A percentile compares a stretch with the other conserved stretches of the same genome.
Evolutionary conservation across 2,888 invertebrate genomes (phyloP).

Genomic region (Lasioglossum marginatum): DNA sequence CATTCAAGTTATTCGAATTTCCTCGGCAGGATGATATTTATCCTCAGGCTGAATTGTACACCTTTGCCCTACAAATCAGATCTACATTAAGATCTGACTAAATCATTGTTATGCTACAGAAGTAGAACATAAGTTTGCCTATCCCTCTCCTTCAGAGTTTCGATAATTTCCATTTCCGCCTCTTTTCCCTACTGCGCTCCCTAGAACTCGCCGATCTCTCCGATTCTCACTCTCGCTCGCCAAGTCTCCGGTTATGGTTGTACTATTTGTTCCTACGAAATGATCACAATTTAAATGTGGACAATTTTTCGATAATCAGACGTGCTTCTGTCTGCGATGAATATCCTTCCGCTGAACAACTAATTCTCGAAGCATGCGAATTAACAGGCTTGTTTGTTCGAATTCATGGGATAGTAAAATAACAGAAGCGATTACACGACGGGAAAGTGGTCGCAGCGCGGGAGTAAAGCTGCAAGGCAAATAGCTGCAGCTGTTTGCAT

Average conservation of each 20-base stretch:
- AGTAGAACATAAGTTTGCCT: too few relatives aligned
- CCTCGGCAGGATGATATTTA: neutral
- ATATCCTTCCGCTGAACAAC: neutral
- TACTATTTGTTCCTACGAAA: too few relatives aligned
- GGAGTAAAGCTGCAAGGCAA: slow-evolving; percentile 1
- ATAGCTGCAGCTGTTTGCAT: slow-evolving; percentile 5
- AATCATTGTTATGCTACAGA: neutral
- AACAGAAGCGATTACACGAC: slow-evolving; percentile 28
- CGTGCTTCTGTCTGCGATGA: too few relatives aligned
- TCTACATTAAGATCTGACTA: neutral
- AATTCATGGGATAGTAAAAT: neutral
- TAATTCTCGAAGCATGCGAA: neutral
- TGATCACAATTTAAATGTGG: too few relatives aligned
- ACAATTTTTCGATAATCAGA: too few relatives aligned
- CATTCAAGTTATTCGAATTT: slow-evolving; percentile 8
- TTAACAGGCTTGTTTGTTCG: slow-evolving; percentile 9
- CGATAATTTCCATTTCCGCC: too few relatives aligned
- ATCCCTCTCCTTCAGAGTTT: too few relatives aligned
- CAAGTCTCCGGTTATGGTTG: too few relatives aligned
- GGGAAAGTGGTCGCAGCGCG: slow-evolving; percentile 15
- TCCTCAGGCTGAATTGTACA: neutral
- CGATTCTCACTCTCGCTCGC: too few relatives aligned
- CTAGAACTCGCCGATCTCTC: too few relatives aligned
- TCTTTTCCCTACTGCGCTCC: too few relatives aligned
- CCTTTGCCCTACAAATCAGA: neutral